Evolutionary conservation across 2,113 vertebrate species (phyloP).

Genomic region (Ginglymostoma cirratum): DNA sequence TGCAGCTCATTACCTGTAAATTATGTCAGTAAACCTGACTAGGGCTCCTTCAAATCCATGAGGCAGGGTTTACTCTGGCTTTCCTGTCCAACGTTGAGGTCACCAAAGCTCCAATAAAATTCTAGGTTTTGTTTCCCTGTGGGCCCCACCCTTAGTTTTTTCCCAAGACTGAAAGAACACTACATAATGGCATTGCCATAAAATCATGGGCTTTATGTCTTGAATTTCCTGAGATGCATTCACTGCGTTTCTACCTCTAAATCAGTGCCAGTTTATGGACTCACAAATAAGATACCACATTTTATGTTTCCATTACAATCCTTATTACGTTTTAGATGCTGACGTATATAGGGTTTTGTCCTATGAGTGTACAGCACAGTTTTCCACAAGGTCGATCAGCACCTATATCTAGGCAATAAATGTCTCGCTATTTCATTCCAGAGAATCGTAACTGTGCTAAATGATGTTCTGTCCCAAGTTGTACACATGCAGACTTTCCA

Average conservation of each 20-base stretch:
- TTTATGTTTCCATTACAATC: neutral
- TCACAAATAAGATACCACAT: neutral
- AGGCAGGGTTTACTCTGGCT: too few species aligned
- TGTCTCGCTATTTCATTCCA: neutral
- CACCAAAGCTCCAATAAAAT: neutral
- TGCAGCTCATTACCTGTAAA: too few species aligned
- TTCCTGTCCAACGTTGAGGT: too few species aligned
- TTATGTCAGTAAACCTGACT: too few species aligned
- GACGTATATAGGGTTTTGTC: neutral
- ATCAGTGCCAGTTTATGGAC: neutral
- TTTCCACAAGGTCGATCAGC: neutral
- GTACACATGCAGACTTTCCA: neutral
- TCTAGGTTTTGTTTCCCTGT: neutral
- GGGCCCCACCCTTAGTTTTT: neutral
- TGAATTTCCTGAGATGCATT: neutral
- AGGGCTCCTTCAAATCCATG: too few species aligned
- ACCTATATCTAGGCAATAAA: neutral
- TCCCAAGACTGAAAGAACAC: neutral
- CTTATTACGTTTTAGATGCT: neutral
- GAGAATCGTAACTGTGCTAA: neutral
- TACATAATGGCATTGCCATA: neutral
- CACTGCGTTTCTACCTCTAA: neutral
- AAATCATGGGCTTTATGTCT: neutral
- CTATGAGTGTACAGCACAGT: neutral
- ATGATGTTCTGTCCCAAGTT: neutral